Base-by-base conservation (phyloP, 2,888 invertebrate genomes). In the Epistrophella euchroma region DNA sequence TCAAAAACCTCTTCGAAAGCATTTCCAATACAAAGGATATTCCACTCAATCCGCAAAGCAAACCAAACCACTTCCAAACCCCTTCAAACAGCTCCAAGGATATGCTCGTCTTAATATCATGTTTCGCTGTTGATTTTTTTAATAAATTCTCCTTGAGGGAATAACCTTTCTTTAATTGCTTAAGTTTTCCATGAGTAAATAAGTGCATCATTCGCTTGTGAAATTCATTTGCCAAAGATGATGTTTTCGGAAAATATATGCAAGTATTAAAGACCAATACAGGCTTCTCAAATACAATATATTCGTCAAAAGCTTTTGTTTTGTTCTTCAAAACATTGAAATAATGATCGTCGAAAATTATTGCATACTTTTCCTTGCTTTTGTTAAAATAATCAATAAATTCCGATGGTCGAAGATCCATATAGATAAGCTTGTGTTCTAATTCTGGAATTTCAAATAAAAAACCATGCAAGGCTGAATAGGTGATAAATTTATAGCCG, bases 401-500 rank as follows among this genome's bases (percentile, higher is more conserved):
- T 2, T 40, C 6, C 15, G 0, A 0, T 2, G 3, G 4, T 5
- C 2, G 0, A 35, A 1, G 17, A 15, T 22, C 9, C 2, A 15
- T 0, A 4, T 15, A 40, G 9, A 13, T 15, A 7, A 4, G 1
- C 4, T 15, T 37, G 9, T 22, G 7, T 37, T 40, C 0, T 10
- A 60, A 6, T 15, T 19, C 37, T 15, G 19, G 15, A 15, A 60
- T 22, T 37, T 22, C 1, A 9, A 0, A 22, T 9, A 60, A 15
- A 40, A 15, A 7, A 0, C 0, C 0, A 19, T 37, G 4, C 9
- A 40, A 4, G 2, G 1, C 7, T 1, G 10, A 13, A 22, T 40
- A 15, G 5, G 60, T 40, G 4, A 60, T 15, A 15, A 90, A 80
- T 2, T n/a, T 70, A 35, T 88, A 90, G 0, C 81, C 84, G 13